Conservation (phyloP, 2,113 vertebrate species). For the Cathartes aura region DNA sequence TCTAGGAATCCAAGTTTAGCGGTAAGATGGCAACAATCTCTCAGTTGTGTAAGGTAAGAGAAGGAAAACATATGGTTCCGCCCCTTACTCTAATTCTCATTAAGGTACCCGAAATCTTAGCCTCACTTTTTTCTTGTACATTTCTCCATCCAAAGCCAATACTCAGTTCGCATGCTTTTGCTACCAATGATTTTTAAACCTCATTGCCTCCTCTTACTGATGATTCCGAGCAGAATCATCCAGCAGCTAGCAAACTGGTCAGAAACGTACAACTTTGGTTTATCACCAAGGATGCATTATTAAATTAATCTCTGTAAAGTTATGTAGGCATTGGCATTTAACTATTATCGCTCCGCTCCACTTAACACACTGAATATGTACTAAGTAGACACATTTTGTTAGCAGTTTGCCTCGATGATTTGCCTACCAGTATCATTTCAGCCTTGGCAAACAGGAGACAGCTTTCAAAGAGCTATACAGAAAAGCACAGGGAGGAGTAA, state of each 20-base stretch:
- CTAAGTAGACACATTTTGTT: background rate
- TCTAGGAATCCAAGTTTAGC: background rate
- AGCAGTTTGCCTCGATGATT: background rate
- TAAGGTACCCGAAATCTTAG: background rate
- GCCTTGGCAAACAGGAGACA: background rate
- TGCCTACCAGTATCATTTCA: background rate
- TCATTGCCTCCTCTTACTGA: background rate
- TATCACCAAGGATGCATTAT: background rate
- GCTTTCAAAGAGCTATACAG: background rate
- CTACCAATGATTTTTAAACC: background rate
- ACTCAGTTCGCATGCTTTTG: background rate
- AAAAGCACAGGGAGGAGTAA: background rate
- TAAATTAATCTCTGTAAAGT: background rate
- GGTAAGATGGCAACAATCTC: background rate
- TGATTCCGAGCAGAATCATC: background rate
- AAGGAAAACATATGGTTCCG: fast-evolving
- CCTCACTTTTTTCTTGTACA: background rate
- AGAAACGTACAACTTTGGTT: background rate
- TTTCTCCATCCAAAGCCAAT: background rate
- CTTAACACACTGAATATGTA: fast-evolving
- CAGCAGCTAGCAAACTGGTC: background rate
- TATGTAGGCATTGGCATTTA: background rate
- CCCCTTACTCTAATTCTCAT: background rate
- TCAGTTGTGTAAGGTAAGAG: background rate
- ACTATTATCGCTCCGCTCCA: background rate